phyloP scores from a whole-genome alignment of 2,113 vertebrate genomes.

The Pimephales promelas region DNA sequence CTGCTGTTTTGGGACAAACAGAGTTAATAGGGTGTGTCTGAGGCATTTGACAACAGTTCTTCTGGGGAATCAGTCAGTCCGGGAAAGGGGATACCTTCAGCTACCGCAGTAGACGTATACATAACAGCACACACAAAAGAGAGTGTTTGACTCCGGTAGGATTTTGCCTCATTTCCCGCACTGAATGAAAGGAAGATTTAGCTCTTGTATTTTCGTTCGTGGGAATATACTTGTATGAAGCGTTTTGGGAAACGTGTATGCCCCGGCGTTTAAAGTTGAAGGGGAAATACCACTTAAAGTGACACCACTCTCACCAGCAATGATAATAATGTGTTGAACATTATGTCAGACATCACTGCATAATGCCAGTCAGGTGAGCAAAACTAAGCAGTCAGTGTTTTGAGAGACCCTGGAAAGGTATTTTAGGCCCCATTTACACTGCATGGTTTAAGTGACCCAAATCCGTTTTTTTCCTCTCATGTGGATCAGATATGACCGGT shows the following conservation, averaged over 20 bases:
- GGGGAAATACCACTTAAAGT: slow-evolving; percentile 48
- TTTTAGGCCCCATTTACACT: too few species aligned
- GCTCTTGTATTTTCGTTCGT: slow-evolving; percentile 44
- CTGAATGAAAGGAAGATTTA: slow-evolving; percentile 44
- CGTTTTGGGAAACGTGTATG: slow-evolving; percentile 44
- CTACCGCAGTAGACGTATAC: slow-evolving; percentile 49
- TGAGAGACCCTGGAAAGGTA: slow-evolving; percentile 70
- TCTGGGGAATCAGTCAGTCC: slow-evolving; percentile 48
- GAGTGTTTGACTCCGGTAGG: slow-evolving; percentile 24
- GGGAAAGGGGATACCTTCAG: slow-evolving; percentile 55
- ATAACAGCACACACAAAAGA: slow-evolving; percentile 50
- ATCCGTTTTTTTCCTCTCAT: too few species aligned
- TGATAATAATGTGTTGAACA: slow-evolving; percentile 69
- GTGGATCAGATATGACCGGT: too few species aligned
- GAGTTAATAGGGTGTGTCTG: slow-evolving; percentile 57
- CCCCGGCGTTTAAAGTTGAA: too few species aligned
- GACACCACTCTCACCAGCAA: slow-evolving; percentile 57
- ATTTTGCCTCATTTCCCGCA: slow-evolving; percentile 32
- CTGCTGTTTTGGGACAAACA: slow-evolving; percentile 56
- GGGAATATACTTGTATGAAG: slow-evolving; percentile 66
- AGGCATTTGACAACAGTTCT: slow-evolving; percentile 54
- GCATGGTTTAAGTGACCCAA: too few species aligned
- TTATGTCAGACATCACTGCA: slow-evolving; percentile 68
- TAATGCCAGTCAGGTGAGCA: slow-evolving; percentile 70
- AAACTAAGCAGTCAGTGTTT: slow-evolving; percentile 69